Percentiles rank a stretch among this genome's conserved stretches.
Conservation (phyloP, 2,888 invertebrate genomes). For the Caenorhabditis sulstoni region DNA sequence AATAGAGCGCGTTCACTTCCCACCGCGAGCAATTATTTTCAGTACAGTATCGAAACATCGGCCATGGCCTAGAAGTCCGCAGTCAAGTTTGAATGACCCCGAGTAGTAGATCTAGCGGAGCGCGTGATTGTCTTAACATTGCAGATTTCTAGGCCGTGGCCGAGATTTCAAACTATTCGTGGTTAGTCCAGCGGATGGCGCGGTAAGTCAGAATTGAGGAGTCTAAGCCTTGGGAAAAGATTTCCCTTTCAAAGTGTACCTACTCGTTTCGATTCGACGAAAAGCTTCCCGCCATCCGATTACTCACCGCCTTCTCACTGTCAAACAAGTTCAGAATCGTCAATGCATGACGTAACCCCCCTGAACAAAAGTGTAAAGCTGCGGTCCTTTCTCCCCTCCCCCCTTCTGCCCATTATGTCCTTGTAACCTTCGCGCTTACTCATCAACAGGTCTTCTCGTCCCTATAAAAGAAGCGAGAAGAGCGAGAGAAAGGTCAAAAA, state of each 20-base stretch:
- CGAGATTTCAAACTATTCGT: too few species aligned
- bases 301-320: conserved; percentile 16
- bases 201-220: too few species aligned
- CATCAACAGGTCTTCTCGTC: conserved; percentile 40
- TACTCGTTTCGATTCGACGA: too few species aligned
- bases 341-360: conserved; percentile 39
- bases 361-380: conserved; percentile 38
- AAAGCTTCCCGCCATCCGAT: conserved; percentile 6
- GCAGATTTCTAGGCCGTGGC: too few species aligned
- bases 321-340: conserved; percentile 1
- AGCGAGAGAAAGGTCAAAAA: conserved; percentile 20
- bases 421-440: conserved; percentile 54
- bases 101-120: too few species aligned
- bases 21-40: too few species aligned
- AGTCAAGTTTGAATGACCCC: too few species aligned
- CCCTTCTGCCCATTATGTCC: conserved; percentile 35
- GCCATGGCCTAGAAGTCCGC: too few species aligned
- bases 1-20: too few species aligned
- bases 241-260: not conserved
- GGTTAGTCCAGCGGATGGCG: too few species aligned
- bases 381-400: conserved; percentile 20
- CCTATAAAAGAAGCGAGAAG: conserved; percentile 29
- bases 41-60: too few species aligned
- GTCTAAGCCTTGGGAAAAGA: not conserved
- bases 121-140: too few species aligned